These are phyloP conservation scores for Psococerastis gibbosa DNA, from an alignment of 2,888 invertebrate species.

Conservation along the genomic window DNA sequence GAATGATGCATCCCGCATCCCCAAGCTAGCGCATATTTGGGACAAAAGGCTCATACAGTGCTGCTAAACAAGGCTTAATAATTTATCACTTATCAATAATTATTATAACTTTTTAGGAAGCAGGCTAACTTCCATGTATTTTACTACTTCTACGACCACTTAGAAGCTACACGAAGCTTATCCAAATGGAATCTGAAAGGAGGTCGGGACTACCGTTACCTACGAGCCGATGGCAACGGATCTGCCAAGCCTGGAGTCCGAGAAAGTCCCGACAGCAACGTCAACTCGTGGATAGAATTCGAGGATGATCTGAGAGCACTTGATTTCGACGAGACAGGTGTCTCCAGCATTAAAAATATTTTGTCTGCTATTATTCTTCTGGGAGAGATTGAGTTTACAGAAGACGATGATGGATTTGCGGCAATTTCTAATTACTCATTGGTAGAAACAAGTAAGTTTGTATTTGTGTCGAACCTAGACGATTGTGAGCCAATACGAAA, in stretches of 20 bases:
- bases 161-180: slow-evolving; percentile 45
- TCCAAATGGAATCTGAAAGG: slow-evolving; percentile 46
- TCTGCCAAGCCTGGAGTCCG: slow-evolving; percentile 27
- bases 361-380: slow-evolving; percentile 57
- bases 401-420: slow-evolving; percentile 40
- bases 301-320: slow-evolving; percentile 40
- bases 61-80: too few relatives aligned
- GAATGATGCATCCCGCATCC: too few relatives aligned
- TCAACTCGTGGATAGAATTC: slow-evolving; percentile 40
- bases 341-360: slow-evolving; percentile 46
- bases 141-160: slow-evolving; percentile 76
- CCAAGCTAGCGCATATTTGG: too few relatives aligned
- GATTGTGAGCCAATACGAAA: too few relatives aligned
- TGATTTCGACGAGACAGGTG: slow-evolving; percentile 52
- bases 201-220: slow-evolving; percentile 52
- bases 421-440: slow-evolving; percentile 54
- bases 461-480: too few relatives aligned
- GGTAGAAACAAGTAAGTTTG: slow-evolving; percentile 36
- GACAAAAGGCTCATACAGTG: too few relatives aligned
- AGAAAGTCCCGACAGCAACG: slow-evolving; percentile 44
- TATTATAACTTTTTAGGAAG: slow-evolving; percentile 34
- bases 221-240: slow-evolving; percentile 39
- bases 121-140: slow-evolving; percentile 81
- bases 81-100: too few relatives aligned
- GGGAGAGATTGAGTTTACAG: slow-evolving; percentile 61